Evolutionary conservation across 2,888 invertebrate genomes (phyloP).

Genomic region (Beris morrisii): DNA sequence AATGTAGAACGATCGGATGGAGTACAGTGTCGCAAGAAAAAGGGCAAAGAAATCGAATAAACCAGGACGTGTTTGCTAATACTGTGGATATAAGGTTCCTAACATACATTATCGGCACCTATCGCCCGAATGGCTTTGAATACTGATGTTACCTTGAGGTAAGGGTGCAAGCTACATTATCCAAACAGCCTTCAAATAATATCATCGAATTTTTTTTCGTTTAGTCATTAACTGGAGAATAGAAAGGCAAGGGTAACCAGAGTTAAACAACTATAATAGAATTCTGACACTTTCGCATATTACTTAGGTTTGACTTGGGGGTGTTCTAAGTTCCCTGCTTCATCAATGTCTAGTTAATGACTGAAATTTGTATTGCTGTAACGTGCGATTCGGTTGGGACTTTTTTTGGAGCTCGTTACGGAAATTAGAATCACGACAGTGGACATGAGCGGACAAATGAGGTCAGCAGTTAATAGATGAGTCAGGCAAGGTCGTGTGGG

Average conservation of each 20-base stretch:
- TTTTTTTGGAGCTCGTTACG: background rate
- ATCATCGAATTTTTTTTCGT: too few species aligned
- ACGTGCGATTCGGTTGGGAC: background rate
- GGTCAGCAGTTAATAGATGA: background rate
- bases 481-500: background rate
- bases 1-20: too few species aligned
- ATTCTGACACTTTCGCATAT: background rate
- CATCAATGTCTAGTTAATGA: slow-evolving; percentile 2
- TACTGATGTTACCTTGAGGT: slow-evolving; percentile 23
- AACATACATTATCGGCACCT: slow-evolving; percentile 26
- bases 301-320: background rate
- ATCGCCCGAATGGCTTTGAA: slow-evolving; percentile 18
- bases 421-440: background rate
- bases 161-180: background rate
- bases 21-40: too few species aligned
- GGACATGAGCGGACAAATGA: background rate
- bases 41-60: too few species aligned
- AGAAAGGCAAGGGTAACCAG: slow-evolving; percentile 11
- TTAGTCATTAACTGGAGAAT: too few species aligned
- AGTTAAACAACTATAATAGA: background rate
- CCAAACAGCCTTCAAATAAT: too few species aligned
- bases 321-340: background rate
- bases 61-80: too few species aligned
- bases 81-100: too few species aligned
- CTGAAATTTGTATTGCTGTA: background rate